These are phyloP conservation scores for Xerus inauris DNA, from an alignment of 2,113 vertebrate genomes.

Conservation along the genomic window DNA sequence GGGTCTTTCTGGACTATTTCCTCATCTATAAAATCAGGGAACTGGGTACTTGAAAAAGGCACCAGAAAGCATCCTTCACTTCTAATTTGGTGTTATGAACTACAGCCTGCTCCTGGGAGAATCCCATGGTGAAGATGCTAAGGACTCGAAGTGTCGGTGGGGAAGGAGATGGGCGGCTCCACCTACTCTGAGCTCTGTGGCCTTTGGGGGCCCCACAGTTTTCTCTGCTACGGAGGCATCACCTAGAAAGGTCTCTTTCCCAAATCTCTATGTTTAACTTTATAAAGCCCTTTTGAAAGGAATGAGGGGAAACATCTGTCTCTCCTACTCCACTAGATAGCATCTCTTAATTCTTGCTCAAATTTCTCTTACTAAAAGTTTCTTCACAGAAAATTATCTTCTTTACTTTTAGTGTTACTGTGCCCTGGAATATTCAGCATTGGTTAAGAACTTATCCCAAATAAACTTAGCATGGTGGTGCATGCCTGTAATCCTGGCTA, in stretches of 20 bases:
- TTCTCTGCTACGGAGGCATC: background rate
- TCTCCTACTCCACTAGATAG: background rate
- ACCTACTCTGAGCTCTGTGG: background rate
- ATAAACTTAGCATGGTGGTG: no score
- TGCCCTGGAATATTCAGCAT: background rate
- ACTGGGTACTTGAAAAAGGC: background rate
- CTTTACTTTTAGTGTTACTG: background rate
- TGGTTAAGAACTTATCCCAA: slow-evolving; percentile 7
- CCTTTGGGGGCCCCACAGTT: background rate
- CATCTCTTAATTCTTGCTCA: background rate
- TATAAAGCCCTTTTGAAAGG: slow-evolving; percentile 2
- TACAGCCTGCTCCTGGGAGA: background rate
- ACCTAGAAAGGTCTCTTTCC: background rate
- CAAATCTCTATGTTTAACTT: background rate
- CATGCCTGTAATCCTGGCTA: no score
- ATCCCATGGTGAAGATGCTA: background rate
- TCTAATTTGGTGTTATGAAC: background rate
- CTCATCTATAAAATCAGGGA: background rate
- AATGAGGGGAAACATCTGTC: background rate
- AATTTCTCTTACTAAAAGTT: slow-evolving; percentile 11
- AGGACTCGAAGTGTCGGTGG: background rate
- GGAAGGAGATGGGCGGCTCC: background rate
- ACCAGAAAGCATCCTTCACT: background rate
- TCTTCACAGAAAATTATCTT: slow-evolving; percentile 32
- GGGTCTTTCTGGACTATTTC: background rate